Evolutionary conservation across 2,113 vertebrate genomes (phyloP), one percentile per base, ranked within the genome.

Genomic region (Podilymbus podiceps): DNA sequence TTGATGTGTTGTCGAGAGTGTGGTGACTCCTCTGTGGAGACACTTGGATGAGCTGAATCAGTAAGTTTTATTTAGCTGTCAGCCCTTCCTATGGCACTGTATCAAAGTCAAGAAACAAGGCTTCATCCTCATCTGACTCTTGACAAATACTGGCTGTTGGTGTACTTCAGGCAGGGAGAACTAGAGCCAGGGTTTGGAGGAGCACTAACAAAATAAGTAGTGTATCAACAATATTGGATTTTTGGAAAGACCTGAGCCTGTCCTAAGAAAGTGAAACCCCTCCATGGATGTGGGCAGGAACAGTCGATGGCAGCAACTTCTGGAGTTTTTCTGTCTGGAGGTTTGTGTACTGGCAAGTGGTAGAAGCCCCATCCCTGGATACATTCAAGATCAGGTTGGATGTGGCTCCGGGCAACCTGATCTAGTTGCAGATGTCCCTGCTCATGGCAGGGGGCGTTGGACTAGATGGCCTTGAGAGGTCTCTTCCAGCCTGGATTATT

Each of bases 21-120:
- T 88, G 62, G 95, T 56, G 91, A 15, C 77, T 95, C 88, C 77
- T 94, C 91, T 89, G 77, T 5, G 6, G 33, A 95, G 81, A 72
- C 49, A 68, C 81, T 93, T 75, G 56, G 63, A 52, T 88, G 58
- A 96, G 84, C 89, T 91, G 94, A 97, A 87, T 94, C 89, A 88
- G 68, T 94, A 89, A 75, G 80, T 94, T 94, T 95, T 85, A 49
- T 92, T 94, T 73, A 75, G 88, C 66, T 89, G 85, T 91, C 90
- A 96, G 62, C 44, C 35, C 52, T 94, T 89, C 78, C 88, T 60
- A 68, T 15, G 5, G 40, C 53, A 33, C 62, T 73, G 16, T 30
- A 60, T 78, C 56, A 60, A 87, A 96, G 49, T 56, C 60, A 72
- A 87, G 66, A 68, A 92, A 85, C 0, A 4, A 92, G 16, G 40